These are phyloP conservation scores for Drosophila ercepeae DNA, from an alignment of 1,140 invertebrate genomes.

Conservation along the genomic window DNA sequence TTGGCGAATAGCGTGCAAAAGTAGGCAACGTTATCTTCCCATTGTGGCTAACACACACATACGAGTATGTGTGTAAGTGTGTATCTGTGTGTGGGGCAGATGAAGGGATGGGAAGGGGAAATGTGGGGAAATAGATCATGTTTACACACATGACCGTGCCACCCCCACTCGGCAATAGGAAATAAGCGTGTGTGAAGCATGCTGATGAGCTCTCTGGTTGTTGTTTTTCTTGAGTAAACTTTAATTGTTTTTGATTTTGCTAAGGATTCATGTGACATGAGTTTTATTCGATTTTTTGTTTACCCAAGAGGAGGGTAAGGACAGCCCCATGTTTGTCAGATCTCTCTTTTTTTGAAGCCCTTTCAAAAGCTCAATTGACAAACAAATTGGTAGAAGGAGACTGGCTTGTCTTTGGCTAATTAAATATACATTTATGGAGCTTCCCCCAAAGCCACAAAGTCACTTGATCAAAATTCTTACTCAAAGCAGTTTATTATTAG, in stretches of 20 bases:
- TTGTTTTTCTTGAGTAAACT: slow-evolving; percentile 81
- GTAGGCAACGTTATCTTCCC: slow-evolving; percentile 75
- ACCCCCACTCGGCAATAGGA: not conserved
- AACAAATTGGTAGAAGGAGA: slow-evolving; percentile 37
- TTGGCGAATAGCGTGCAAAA: slow-evolving; percentile 71
- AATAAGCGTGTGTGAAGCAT: slow-evolving; percentile 25
- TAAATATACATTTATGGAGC: slow-evolving; percentile 75
- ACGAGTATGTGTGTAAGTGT: slow-evolving; percentile 1
- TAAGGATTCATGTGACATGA: slow-evolving; percentile 76
- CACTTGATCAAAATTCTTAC: slow-evolving; percentile 18
- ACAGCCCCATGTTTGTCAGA: slow-evolving; percentile 8
- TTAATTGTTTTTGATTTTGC: slow-evolving; percentile 81
- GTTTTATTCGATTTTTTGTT: slow-evolving; percentile 50
- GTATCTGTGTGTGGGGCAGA: not conserved
- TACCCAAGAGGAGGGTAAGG: slow-evolving; percentile 9
- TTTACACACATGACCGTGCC: slow-evolving; percentile 59
- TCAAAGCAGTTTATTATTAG: not conserved
- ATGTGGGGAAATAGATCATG: slow-evolving; percentile 37
- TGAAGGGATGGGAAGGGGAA: slow-evolving; percentile 4
- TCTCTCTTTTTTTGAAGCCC: slow-evolving; percentile 53
- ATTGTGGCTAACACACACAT: slow-evolving; percentile 22
- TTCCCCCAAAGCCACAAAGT: slow-evolving; percentile 32
- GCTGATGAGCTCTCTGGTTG: slow-evolving; percentile 75
- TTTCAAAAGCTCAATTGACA: slow-evolving; percentile 57
- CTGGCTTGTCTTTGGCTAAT: slow-evolving; percentile 57